Evolutionary conservation across 37 sponge, comb jelly and placozoan genomes (phyloP).

Genomic region (Agelas oroides): DNA sequence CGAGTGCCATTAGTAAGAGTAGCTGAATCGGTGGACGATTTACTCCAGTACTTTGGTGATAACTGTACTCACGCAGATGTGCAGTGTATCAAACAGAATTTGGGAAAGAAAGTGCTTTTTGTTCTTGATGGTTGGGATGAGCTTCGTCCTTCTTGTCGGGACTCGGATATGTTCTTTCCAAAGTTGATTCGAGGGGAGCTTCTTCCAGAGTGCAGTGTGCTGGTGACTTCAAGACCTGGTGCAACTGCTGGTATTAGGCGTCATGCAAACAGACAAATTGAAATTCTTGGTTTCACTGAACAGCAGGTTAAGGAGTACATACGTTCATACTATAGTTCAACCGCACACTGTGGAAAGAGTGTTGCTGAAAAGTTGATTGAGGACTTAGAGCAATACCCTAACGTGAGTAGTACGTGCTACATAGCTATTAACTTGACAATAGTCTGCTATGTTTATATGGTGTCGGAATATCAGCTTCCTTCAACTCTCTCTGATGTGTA

Average conservation of each 20-base stretch:
- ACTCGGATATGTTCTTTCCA: conserved; percentile 3
- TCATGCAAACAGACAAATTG: conserved; percentile 15
- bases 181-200: conserved; percentile 2
- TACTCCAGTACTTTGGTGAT: conserved; percentile 6
- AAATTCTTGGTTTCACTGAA: conserved; percentile 46
- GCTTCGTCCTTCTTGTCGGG: conserved; percentile 14
- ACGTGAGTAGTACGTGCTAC: conserved; percentile 29
- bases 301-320: conserved; percentile 32
- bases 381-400: conserved; percentile 13
- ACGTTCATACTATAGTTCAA: background rate
- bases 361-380: conserved; percentile 2
- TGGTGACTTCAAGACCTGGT: conserved; percentile 36
- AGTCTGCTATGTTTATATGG: conserved; percentile 33
- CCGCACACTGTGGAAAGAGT: background rate
- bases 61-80: background rate
- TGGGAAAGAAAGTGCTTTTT: conserved; percentile 10
- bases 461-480: conserved; percentile 7
- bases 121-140: conserved; percentile 58
- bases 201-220: conserved; percentile 8
- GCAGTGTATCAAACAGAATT: background rate
- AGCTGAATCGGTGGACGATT: conserved; percentile 17
- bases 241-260: background rate
- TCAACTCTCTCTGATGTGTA: conserved; percentile 44
- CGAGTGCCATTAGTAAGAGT: conserved; percentile 6
- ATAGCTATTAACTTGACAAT: conserved; percentile 43